A percentile compares a stretch with the other conserved stretches of the same genome.
phyloP scores from a whole-genome alignment of 2,888 invertebrate genomes.

The Cryptocheilus praepositus region DNA sequence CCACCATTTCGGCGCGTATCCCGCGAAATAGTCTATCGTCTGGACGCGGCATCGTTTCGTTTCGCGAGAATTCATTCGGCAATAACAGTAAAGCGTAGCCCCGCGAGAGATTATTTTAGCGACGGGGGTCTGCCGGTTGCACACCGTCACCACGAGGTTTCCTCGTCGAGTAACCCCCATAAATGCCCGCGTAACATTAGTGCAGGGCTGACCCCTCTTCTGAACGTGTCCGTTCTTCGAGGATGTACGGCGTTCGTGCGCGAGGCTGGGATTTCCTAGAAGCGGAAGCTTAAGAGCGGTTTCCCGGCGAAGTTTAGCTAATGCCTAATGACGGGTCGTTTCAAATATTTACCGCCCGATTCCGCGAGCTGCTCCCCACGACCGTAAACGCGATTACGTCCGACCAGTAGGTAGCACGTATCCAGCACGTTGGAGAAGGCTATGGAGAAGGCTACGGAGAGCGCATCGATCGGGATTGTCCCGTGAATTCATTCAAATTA shows the following conservation, averaged over 20 bases:
- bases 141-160: slow-evolving; percentile 24
- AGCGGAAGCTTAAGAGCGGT: slow-evolving; percentile 56
- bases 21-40: no score
- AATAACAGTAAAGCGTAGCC: background rate
- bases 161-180: slow-evolving; percentile 38
- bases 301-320: slow-evolving; percentile 50
- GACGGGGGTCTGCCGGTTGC: no score
- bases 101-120: background rate
- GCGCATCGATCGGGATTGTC: slow-evolving; percentile 44
- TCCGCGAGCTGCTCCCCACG: slow-evolving; percentile 46
- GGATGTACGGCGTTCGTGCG: slow-evolving; percentile 42
- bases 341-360: slow-evolving; percentile 62
- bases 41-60: background rate
- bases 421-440: no score
- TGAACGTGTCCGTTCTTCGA: slow-evolving; percentile 37
- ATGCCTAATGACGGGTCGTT: slow-evolving; percentile 62
- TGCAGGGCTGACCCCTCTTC: slow-evolving; percentile 41
- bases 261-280: slow-evolving; percentile 55
- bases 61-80: background rate
- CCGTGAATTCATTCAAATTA: slow-evolving; percentile 51
- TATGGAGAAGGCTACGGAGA: slow-evolving; percentile 20
- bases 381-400: slow-evolving; percentile 58
- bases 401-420: slow-evolving; percentile 17
- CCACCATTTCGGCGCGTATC: no score
- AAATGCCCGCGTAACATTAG: slow-evolving; percentile 14